Conservation (phyloP, 2,888 invertebrate genomes). For the Epirrhoe alternata region DNA sequence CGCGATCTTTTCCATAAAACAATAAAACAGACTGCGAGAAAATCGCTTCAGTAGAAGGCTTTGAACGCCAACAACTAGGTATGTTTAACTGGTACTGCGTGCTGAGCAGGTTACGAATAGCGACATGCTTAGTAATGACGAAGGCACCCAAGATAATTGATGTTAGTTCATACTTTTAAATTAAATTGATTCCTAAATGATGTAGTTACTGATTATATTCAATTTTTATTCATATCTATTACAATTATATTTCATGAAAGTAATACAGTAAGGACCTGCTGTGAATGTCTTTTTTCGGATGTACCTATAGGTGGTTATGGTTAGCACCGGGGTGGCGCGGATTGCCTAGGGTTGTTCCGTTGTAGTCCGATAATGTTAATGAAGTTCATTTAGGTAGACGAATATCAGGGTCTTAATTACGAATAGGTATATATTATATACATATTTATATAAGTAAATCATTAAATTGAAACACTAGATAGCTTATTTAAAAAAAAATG, state of each 20-base stretch:
- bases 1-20: constrained; percentile 11
- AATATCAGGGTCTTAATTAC: constrained; percentile 75
- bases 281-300: constrained; percentile 27
- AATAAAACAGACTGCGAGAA: constrained; percentile 8
- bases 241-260: background rate
- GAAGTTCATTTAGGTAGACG: constrained; percentile 59
- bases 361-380: constrained; percentile 24
- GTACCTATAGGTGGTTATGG: constrained; percentile 18
- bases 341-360: constrained; percentile 17
- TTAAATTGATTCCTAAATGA: background rate
- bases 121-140: constrained; percentile 11
- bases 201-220: constrained; percentile 6
- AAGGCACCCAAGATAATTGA: constrained; percentile 6
- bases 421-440: constrained; percentile 56
- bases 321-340: constrained; percentile 25
- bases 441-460: constrained; percentile 63
- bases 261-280: constrained; percentile 2
- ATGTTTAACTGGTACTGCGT: background rate
- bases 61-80: constrained; percentile 2
- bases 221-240: background rate
- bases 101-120: constrained; percentile 19
- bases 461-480: constrained; percentile 55
- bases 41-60: constrained; percentile 4
- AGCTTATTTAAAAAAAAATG: constrained; percentile 42
- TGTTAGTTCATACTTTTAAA: constrained; percentile 6